A percentile compares a stretch with the other conserved stretches of the same genome.
phyloP scores from a whole-genome alignment of 1,140 invertebrate genomes.

The Aleiodes sp. region DNA sequence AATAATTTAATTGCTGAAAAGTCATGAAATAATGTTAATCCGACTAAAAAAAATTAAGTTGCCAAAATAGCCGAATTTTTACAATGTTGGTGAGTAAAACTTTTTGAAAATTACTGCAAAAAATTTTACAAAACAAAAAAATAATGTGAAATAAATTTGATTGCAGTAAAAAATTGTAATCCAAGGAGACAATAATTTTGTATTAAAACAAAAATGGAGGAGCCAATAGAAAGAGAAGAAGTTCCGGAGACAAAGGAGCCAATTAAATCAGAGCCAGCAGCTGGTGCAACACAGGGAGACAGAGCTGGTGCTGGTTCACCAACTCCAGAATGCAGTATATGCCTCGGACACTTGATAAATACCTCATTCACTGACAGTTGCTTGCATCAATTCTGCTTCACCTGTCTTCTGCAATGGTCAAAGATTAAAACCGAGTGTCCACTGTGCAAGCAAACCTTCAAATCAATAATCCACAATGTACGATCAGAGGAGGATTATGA shows the following conservation, averaged over 20 bases:
- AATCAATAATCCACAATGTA: slow-evolving; percentile 92
- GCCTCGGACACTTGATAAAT: slow-evolving; percentile 84
- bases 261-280: slow-evolving; percentile 50
- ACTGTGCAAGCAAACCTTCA: slow-evolving; percentile 91
- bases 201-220: slow-evolving; percentile 19
- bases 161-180: background rate
- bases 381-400: slow-evolving; percentile 93
- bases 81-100: too few species aligned
- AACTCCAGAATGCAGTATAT: slow-evolving; percentile 91
- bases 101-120: background rate
- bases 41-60: too few species aligned
- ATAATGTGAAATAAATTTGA: background rate
- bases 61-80: too few species aligned
- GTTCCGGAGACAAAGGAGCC: slow-evolving; percentile 42
- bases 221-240: background rate
- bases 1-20: too few species aligned
- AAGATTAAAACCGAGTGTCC: slow-evolving; percentile 96
- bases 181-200: background rate
- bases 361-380: slow-evolving; percentile 93
- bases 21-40: too few species aligned
- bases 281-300: slow-evolving; percentile 47
- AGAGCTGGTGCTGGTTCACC: slow-evolving; percentile 70
- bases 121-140: background rate
- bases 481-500: slow-evolving; percentile 88
- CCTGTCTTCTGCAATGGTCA: slow-evolving; percentile 92